These are phyloP conservation scores for Chaenodraco wilsoni DNA, from an alignment of 2,797 vertebrate species.

Conservation along the genomic window DNA sequence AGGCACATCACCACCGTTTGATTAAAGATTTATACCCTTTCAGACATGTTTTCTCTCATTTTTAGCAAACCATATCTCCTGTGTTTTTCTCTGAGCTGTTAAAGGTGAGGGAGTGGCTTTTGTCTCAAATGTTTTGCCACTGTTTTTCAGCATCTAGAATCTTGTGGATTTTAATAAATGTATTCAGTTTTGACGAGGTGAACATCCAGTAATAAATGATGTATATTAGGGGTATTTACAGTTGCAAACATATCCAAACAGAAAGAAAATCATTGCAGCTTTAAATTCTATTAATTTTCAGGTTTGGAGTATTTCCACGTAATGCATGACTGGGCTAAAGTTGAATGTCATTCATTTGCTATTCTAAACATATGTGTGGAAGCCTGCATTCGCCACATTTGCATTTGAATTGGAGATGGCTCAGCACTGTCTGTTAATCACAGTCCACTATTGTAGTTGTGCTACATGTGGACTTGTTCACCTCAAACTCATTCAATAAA, in stretches of 20 bases:
- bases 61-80: slow-evolving; percentile 70
- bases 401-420: slow-evolving; percentile 67
- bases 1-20: slow-evolving; percentile 78
- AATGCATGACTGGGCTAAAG: slow-evolving; percentile 55
- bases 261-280: slow-evolving; percentile 24
- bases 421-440: slow-evolving; percentile 54
- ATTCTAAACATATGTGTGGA: slow-evolving; percentile 58
- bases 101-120: slow-evolving; percentile 66
- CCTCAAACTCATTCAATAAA: slow-evolving; percentile 37
- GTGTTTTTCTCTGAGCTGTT: slow-evolving; percentile 68
- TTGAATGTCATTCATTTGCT: slow-evolving; percentile 60
- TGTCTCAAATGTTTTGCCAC: slow-evolving; percentile 54
- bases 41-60: slow-evolving; percentile 80
- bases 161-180: slow-evolving; percentile 42
- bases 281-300: slow-evolving; percentile 46
- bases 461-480: slow-evolving; percentile 5
- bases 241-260: slow-evolving; percentile 36
- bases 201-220: slow-evolving; percentile 23
- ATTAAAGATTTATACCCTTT: slow-evolving; percentile 85
- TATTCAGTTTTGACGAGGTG: slow-evolving; percentile 23
- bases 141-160: slow-evolving; percentile 36
- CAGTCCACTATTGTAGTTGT: slow-evolving; percentile 30
- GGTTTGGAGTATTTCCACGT: slow-evolving; percentile 53
- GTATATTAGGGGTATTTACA: slow-evolving; percentile 30
- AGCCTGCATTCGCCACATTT: slow-evolving; percentile 65